Evolutionary conservation across 2,888 invertebrate species (phyloP).

Genomic region (Alsophila aescularia): DNA sequence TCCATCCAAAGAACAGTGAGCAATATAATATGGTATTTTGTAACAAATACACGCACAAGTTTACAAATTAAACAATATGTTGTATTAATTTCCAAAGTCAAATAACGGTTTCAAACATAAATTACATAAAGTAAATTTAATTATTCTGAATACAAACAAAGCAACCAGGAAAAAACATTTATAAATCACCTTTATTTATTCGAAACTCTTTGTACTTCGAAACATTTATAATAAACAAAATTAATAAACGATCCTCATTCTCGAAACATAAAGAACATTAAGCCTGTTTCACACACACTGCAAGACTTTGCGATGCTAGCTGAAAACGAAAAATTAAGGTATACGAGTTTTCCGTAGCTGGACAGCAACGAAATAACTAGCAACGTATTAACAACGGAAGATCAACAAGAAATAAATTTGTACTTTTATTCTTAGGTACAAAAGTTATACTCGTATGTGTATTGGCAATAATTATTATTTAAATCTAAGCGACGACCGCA

Average conservation of each 20-base stretch:
- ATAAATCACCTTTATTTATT: slow-evolving; percentile 18
- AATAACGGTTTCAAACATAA: background rate
- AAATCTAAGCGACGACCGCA: too few species aligned
- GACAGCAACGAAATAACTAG: too few species aligned
- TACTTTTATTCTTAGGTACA: too few species aligned
- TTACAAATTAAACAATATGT: background rate
- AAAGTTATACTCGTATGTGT: too few species aligned
- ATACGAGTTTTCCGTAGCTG: too few species aligned
- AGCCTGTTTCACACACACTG: slow-evolving; percentile 1
- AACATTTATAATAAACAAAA: slow-evolving; percentile 22
- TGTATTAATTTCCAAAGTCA: background rate
- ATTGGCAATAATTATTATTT: too few species aligned
- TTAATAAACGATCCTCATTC: slow-evolving; percentile 17
- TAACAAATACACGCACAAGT: too few species aligned
- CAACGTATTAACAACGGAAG: too few species aligned
- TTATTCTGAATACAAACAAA: slow-evolving; percentile 7
- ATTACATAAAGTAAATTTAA: slow-evolving; percentile 3
- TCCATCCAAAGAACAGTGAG: too few species aligned
- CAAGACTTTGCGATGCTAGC: background rate
- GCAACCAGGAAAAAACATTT: slow-evolving; percentile 10
- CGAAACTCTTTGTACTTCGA: slow-evolving; percentile 6
- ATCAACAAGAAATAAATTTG: too few species aligned
- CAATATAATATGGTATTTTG: too few species aligned
- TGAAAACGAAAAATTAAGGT: background rate
- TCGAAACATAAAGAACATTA: slow-evolving; percentile 4